phyloP scores from a whole-genome alignment of 2,888 invertebrate species.

The Diogma glabrata region DNA sequence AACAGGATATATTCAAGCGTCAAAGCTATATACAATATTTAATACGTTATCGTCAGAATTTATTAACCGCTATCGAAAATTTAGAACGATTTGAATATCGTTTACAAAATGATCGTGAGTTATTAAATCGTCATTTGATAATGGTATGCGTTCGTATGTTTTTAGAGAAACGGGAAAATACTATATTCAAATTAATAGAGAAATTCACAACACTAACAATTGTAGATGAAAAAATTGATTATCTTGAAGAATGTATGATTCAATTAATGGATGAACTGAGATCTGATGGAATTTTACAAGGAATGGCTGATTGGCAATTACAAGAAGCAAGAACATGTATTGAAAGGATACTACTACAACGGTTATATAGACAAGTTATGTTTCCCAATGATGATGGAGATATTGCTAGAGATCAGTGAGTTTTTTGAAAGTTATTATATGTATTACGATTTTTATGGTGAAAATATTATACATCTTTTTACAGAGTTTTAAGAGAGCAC shows the following conservation, averaged over 20 bases:
- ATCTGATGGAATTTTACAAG: slow-evolving; percentile 60
- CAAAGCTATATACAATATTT: slow-evolving; percentile 76
- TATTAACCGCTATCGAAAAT: slow-evolving; percentile 62
- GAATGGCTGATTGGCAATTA: slow-evolving; percentile 48
- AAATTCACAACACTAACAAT: slow-evolving; percentile 70
- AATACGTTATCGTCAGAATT: slow-evolving; percentile 64
- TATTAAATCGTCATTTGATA: slow-evolving; percentile 61
- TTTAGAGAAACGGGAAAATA: slow-evolving; percentile 62
- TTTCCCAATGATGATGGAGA: slow-evolving; percentile 97
- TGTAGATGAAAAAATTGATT: slow-evolving; percentile 84
- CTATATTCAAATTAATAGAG: slow-evolving; percentile 60
- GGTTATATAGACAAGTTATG: slow-evolving; percentile 84
- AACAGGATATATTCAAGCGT: slow-evolving; percentile 63
- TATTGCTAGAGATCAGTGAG: slow-evolving; percentile 77
- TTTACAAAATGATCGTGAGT: slow-evolving; percentile 55
- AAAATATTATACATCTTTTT: slow-evolving; percentile 4
- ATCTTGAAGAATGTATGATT: slow-evolving; percentile 71
- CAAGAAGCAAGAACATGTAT: slow-evolving; percentile 70
- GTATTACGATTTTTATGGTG: neutral
- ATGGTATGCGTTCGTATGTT: slow-evolving; percentile 68
- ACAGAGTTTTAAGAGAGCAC: slow-evolving; percentile 75
- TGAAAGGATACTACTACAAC: slow-evolving; percentile 82
- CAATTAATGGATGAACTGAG: slow-evolving; percentile 57
- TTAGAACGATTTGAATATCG: slow-evolving; percentile 50
- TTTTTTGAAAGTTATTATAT: slow-evolving; percentile 18